These are phyloP conservation scores for Andrena fulva DNA, from an alignment of 2,888 invertebrate species.

Conservation along the genomic window DNA sequence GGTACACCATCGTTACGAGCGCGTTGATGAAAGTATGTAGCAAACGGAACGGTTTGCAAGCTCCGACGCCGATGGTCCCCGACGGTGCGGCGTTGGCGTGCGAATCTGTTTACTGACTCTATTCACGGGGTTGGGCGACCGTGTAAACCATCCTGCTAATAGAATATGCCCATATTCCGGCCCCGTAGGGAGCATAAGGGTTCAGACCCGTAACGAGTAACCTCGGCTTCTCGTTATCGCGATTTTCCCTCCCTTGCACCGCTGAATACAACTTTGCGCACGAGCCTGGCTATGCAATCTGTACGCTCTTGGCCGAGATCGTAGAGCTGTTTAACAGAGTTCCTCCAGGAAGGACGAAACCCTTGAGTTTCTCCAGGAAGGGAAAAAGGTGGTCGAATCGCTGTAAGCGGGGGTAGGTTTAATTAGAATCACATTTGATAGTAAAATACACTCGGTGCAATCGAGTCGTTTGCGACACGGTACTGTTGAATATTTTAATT, in stretches of 20 bases:
- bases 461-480: neutral
- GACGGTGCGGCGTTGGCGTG: slow-evolving; percentile 14
- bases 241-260: slow-evolving; percentile 48
- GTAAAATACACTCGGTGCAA: slow-evolving; percentile 10
- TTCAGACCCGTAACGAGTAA: slow-evolving; percentile 65
- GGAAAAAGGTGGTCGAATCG: neutral
- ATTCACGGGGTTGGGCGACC: slow-evolving; percentile 69
- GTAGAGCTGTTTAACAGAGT: slow-evolving; percentile 34
- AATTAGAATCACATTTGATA: slow-evolving; percentile 25
- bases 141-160: slow-evolving; percentile 74
- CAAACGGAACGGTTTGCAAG: slow-evolving; percentile 42
- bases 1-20: slow-evolving; percentile 36
- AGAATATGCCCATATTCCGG: slow-evolving; percentile 72
- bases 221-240: slow-evolving; percentile 64
- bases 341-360: slow-evolving; percentile 13
- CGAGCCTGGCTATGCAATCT: slow-evolving; percentile 40
- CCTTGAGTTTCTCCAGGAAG: too few relatives aligned
- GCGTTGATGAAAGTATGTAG: slow-evolving; percentile 70
- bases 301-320: slow-evolving; percentile 23
- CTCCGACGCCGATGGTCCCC: slow-evolving; percentile 28
- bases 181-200: slow-evolving; percentile 68
- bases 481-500: slow-evolving; percentile 37
- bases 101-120: slow-evolving; percentile 71
- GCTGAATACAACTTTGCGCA: slow-evolving; percentile 42
- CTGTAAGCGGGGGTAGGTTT: neutral